These are phyloP conservation scores for Theocolax elegans DNA, from an alignment of 1,140 invertebrate genomes.

Conservation along the genomic window DNA sequence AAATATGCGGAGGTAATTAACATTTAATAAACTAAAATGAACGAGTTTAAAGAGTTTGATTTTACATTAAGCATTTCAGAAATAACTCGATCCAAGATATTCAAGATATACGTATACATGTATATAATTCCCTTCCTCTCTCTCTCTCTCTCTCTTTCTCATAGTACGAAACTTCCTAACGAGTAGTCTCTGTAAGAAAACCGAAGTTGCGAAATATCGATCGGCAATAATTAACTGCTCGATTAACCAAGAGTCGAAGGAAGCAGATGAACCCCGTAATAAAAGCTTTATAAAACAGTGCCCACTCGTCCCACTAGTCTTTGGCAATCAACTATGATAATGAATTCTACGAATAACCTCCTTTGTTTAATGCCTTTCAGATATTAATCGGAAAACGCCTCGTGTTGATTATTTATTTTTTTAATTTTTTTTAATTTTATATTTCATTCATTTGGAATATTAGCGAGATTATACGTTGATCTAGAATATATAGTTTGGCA, in stretches of 20 bases:
- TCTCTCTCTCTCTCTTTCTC: too few species aligned
- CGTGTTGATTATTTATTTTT: background rate
- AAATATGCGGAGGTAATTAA: background rate
- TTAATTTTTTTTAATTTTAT: too few species aligned
- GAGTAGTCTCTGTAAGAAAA: conserved; percentile 34
- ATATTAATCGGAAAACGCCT: conserved; percentile 12
- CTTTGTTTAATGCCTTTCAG: conserved; percentile 18
- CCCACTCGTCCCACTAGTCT: too few species aligned
- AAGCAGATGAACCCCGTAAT: conserved; percentile 34
- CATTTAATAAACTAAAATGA: conserved; percentile 7
- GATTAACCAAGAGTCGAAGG: conserved; percentile 27
- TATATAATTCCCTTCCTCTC: too few species aligned
- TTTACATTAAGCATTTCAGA: conserved; percentile 16
- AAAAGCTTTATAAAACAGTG: conserved; percentile 15
- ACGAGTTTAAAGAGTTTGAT: conserved; percentile 12
- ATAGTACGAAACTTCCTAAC: conserved; percentile 26
- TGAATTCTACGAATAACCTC: conserved; percentile 21
- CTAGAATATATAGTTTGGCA: too few species aligned
- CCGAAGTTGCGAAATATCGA: conserved; percentile 32
- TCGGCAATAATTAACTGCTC: conserved; percentile 38
- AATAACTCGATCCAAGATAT: background rate
- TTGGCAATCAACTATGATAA: background rate
- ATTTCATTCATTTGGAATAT: too few species aligned
- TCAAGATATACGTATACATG: too few species aligned
- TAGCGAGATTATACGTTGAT: too few species aligned